Evolutionary conservation across 2,888 invertebrate species (phyloP), one percentile per base, ranked within the genome.

Genomic region (Acleris literana): DNA sequence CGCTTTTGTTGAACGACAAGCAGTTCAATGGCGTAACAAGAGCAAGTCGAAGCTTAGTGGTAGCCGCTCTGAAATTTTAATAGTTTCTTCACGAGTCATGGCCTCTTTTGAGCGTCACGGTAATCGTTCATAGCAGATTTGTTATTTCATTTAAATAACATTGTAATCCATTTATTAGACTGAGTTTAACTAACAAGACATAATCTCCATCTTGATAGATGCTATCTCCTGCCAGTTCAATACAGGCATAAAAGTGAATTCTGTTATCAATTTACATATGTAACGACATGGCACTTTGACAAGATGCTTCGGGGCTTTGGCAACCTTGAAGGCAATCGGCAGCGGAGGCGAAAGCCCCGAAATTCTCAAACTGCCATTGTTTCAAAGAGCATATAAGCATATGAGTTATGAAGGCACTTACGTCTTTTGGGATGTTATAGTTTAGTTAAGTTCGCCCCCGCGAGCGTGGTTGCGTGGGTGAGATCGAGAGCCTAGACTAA

Each of bases 401-500:
- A 7, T 20, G 5, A 17, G 20, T 20, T 20, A 51, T 20, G 39
- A 22, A 48, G n/a, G 43, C 17, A 56, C 13, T 29, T 51, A 51
- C 17, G 43, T 44, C 51, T 17, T 56, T 65, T 51, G 11, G 22
- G 55, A 13, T 5, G 20, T 13, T 9, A 25, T 22, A 13, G 25
- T 46, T 18, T 33, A 54, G 33, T 33, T 54, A 18, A 17, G 62
- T 22, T 44, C 61, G 53, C 60, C 52, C 60, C 53, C 52, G 62
- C 44, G 51, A 22, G 46, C 51, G 85, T 85, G 77, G 85, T 74
- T 58, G 75, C 74, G 85, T 84, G 82, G 85, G 84, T 83, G 83
- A 76, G 68, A 67, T 56, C 44, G 60, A 65, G 51, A 66, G 57
- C 57, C 66, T 61, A 66, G 61, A 65, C 49, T 46, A 56, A 61